Base-by-base conservation (phyloP, 1,140 invertebrate genomes). In the Leucophenga varia region DNA sequence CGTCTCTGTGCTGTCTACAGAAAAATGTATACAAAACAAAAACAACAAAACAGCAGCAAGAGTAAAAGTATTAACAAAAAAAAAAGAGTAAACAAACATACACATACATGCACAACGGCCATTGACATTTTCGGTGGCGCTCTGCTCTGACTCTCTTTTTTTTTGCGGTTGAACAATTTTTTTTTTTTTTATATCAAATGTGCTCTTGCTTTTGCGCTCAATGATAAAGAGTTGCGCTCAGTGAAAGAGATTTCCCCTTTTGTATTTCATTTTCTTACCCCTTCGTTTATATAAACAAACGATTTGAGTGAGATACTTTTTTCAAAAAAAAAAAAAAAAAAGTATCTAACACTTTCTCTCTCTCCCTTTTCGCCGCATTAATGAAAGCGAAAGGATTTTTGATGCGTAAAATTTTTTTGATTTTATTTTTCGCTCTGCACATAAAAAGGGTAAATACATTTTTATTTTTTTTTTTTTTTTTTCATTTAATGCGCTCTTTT, bases 301-400 rank as follows among this genome's bases (percentile, higher is more conserved):
- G 10, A 22, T 42, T 37, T 61, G 59, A 63, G 57, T 63, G 59
- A 60, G 57, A 60, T 53, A 52, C 55, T 58, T 49, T 40, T 2
- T 30, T 8, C 22, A n/a, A n/a, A n/a, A n/a, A n/a, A n/a, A n/a
- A n/a, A n/a, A n/a, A n/a, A n/a, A n/a, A n/a, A n/a, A n/a, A n/a
- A n/a, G 12, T 9, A n/a, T 5, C 10, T 8, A 7, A 10, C 17
- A 38, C 35, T 47, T 45, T 50, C 54, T 51, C 48, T 32, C 31
- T 34, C 31, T 34, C n/a, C n/a, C n/a, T n/a, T n/a, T n/a, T n/a
- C 4, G n/a, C n/a, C 6, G 31, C 31, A 34, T 49, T 58, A 58
- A 41, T 43, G 54, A 67, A 67, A 67, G 59, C 47, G 64, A 67
- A 67, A 67, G 63, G 63, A 67, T 65, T 64, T 34, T 60, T n/a